Evolutionary conservation across 23 tunicate genomes (phyloP).

Genomic region (Aplidium turbinatum): DNA sequence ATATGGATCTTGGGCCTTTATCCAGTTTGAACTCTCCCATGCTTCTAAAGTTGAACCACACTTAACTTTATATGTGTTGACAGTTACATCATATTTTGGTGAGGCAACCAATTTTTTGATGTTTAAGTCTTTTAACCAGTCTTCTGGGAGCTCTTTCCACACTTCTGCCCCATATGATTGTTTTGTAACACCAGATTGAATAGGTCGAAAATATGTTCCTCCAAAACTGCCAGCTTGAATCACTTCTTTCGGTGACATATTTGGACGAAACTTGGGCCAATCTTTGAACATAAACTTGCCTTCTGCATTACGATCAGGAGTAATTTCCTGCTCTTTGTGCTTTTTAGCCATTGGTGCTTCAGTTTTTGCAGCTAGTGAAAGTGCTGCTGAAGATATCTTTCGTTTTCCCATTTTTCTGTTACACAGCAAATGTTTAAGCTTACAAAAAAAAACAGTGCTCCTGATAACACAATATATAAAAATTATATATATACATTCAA

Average conservation of each 20-base stretch:
- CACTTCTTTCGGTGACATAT: conserved; percentile 58
- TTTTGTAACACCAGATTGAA: conserved; percentile 40
- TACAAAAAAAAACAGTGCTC: too few species aligned
- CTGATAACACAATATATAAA: too few species aligned
- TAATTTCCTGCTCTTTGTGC: too few species aligned
- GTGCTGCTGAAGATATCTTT: too few species aligned
- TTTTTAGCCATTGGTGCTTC: too few species aligned
- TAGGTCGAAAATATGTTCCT: conserved; percentile 61
- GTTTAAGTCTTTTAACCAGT: conserved; percentile 51
- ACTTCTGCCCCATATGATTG: conserved; percentile 46
- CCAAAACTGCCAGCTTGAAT: conserved; percentile 69
- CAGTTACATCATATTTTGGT: conserved; percentile 19
- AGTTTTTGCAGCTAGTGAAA: too few species aligned
- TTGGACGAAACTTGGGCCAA: conserved; percentile 40
- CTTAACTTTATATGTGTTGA: conserved; percentile 53
- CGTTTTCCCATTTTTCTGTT: too few species aligned
- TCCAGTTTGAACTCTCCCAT: conserved; percentile 63
- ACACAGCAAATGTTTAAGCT: too few species aligned
- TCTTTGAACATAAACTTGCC: conserved; percentile 44
- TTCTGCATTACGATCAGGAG: conserved; percentile 29
- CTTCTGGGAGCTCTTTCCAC: conserved; percentile 56
- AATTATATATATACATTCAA: too few species aligned
- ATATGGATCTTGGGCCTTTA: conserved; percentile 51
- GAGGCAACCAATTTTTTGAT: conserved; percentile 31
- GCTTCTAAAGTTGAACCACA: conserved; percentile 49